A percentile compares a stretch with the other conserved stretches of the same genome.
Conservation (phyloP, 2,797 vertebrate species). For the Sylvilagus floridanus region DNA sequence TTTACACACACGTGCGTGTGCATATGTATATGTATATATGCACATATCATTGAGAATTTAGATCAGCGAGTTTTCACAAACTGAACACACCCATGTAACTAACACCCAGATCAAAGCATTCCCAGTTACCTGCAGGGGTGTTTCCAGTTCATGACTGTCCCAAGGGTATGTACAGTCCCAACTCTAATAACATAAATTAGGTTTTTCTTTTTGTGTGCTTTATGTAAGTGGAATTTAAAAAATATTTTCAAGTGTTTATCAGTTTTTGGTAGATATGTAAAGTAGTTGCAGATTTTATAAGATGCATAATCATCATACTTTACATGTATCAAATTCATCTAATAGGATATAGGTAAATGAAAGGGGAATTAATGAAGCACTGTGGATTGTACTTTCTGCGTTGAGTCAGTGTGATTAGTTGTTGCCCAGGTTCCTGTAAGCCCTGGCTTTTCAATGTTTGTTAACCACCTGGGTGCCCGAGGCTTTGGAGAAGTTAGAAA, state of each 20-base stretch:
- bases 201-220: slow-evolving; percentile 27
- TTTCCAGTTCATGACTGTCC: neutral
- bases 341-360: neutral
- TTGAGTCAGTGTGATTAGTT: neutral
- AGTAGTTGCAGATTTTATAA: slow-evolving; percentile 36
- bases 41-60: neutral
- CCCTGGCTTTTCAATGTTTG: neutral
- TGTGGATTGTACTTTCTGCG: neutral
- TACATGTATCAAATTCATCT: neutral
- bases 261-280: slow-evolving; percentile 42
- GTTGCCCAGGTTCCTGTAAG: slow-evolving; percentile 5
- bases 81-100: neutral
- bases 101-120: neutral
- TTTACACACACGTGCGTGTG: no score
- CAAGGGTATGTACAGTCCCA: neutral
- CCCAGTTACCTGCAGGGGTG: neutral
- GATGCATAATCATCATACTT: neutral
- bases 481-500: slow-evolving; percentile 43
- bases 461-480: neutral
- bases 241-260: neutral
- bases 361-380: neutral
- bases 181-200: slow-evolving; percentile 13
- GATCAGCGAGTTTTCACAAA: slow-evolving; percentile 6
- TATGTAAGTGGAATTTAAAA: neutral
- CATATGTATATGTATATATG: neutral